Evolutionary conservation across 2,888 invertebrate species (phyloP).

Genomic region (Fragum sueziense): DNA sequence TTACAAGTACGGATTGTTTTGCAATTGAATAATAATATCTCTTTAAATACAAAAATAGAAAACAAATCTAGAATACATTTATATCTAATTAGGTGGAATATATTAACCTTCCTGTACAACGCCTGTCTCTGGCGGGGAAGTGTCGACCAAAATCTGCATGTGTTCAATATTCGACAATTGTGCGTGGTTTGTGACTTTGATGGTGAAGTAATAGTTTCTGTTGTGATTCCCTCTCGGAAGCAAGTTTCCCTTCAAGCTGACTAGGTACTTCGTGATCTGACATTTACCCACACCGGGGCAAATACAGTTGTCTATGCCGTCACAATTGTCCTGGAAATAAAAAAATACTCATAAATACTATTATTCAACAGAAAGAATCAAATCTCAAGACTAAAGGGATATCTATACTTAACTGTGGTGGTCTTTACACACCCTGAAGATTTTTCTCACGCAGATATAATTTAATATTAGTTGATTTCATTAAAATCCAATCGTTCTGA

Average conservation of each 20-base stretch:
- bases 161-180: constrained; percentile 51
- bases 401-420: too few relatives aligned
- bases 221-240: constrained; percentile 67
- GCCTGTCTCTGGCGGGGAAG: constrained; percentile 67
- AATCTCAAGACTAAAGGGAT: too few relatives aligned
- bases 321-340: not conserved
- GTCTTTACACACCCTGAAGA: too few relatives aligned
- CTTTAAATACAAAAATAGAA: too few relatives aligned
- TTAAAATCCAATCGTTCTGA: too few relatives aligned
- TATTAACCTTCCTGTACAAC: constrained; percentile 63
- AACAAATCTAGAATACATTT: not conserved
- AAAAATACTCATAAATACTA: too few relatives aligned
- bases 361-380: too few relatives aligned
- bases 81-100: not conserved
- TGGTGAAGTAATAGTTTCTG: constrained; percentile 63
- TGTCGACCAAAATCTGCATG: constrained; percentile 66
- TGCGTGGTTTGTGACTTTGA: constrained; percentile 68
- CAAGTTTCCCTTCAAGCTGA: constrained; percentile 36
- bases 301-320: constrained; percentile 42
- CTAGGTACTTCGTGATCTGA: constrained; percentile 47
- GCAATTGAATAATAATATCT: too few relatives aligned
- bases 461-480: too few relatives aligned
- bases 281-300: constrained; percentile 62
- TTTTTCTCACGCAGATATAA: too few relatives aligned
- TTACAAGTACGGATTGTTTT: too few relatives aligned